Conservation (phyloP, 1,140 invertebrate species). For the Brachionus rotundiformis region DNA sequence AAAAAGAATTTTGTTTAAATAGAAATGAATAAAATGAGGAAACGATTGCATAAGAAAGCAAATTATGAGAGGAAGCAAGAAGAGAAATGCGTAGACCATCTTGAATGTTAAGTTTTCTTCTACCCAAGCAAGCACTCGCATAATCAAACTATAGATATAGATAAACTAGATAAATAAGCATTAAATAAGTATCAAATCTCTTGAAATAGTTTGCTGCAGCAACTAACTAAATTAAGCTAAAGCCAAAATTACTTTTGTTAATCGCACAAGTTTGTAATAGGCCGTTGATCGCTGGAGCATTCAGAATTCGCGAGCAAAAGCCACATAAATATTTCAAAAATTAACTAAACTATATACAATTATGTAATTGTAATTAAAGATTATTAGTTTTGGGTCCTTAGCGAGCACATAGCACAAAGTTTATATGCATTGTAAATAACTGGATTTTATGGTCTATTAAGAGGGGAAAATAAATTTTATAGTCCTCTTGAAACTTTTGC, state of each 20-base stretch:
- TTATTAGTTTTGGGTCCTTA: conserved; percentile 10
- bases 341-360: conserved; percentile 29
- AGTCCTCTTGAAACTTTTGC: conserved; percentile 27
- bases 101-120: neutral
- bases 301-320: conserved; percentile 6
- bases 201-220: neutral
- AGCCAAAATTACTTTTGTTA: neutral
- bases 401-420: neutral
- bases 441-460: conserved; percentile 45
- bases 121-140: neutral
- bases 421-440: conserved; percentile 14
- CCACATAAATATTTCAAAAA: conserved; percentile 42
- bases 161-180: conserved; percentile 2
- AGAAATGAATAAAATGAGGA: neutral
- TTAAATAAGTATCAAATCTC: conserved; percentile 20
- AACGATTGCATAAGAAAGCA: neutral
- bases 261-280: neutral
- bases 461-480: conserved; percentile 29
- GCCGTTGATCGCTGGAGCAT: conserved; percentile 13
- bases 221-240: neutral
- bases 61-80: neutral
- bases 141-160: neutral
- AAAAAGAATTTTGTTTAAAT: neutral
- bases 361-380: conserved; percentile 41
- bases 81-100: neutral